These are phyloP conservation scores for Bilobella aurantiaca DNA, from an alignment of 1,140 invertebrate genomes.

Conservation along the genomic window DNA sequence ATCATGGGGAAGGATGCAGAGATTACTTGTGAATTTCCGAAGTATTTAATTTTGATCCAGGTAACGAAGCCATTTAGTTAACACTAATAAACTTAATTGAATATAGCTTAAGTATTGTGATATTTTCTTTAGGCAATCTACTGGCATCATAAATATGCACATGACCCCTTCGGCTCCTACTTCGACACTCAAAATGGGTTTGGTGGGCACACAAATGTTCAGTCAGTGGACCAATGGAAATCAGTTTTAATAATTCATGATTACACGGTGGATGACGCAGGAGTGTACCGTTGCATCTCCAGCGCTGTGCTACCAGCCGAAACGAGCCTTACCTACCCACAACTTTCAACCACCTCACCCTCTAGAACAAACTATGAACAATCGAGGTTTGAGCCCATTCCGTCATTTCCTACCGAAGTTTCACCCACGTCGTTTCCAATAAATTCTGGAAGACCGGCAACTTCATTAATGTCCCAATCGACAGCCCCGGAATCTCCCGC, in stretches of 20 bases:
- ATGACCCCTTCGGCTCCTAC: constrained; percentile 27
- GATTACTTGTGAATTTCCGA: constrained; percentile 31
- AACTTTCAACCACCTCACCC: neutral
- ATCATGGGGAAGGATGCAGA: constrained; percentile 16
- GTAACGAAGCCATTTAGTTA: constrained; percentile 8
- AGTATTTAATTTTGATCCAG: constrained; percentile 29
- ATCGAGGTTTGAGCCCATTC: neutral
- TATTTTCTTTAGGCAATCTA: constrained; percentile 27
- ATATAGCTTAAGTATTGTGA: too few relatives aligned
- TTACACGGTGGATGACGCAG: constrained; percentile 27
- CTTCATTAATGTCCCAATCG: neutral
- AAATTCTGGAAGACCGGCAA: neutral
- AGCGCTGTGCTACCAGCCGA: constrained; percentile 27
- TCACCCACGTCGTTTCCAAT: neutral
- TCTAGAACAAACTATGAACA: neutral
- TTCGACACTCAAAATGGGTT: constrained; percentile 29
- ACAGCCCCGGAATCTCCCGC: neutral
- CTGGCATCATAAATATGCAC: constrained; percentile 27
- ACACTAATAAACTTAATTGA: neutral
- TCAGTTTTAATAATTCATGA: constrained; percentile 20
- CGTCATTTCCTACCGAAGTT: neutral
- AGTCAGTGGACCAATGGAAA: constrained; percentile 24
- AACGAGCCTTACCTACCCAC: neutral
- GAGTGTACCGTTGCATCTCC: constrained; percentile 30
- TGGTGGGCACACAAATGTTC: constrained; percentile 22